phyloP scores from a whole-genome alignment of 2,113 vertebrate genomes.

The Piprites chloris region DNA sequence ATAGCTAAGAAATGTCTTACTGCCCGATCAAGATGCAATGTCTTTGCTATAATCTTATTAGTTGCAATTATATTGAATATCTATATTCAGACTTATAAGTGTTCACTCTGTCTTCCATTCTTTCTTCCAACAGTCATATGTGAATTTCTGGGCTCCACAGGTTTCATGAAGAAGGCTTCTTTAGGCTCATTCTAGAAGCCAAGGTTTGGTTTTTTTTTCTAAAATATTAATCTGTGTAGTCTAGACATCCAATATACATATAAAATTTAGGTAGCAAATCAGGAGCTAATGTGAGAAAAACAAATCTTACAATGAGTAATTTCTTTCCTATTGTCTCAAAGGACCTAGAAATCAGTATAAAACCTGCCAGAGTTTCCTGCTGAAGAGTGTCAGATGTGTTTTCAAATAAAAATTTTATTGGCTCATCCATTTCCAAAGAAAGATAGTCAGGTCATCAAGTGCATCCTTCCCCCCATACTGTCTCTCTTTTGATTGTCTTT shows the following conservation, averaged over 20 bases:
- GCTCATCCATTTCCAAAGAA: accelerated
- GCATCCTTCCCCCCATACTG: accelerated
- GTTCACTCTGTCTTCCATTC: background rate
- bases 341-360: background rate
- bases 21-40: background rate
- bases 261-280: background rate
- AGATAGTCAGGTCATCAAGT: background rate
- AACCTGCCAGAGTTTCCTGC: background rate
- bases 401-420: background rate
- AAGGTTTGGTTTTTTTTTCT: background rate
- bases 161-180: background rate
- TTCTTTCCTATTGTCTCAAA: background rate
- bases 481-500: background rate
- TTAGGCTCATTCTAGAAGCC: background rate
- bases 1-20: background rate
- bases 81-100: background rate
- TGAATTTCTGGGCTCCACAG: background rate
- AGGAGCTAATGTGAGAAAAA: background rate
- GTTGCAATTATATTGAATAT: background rate
- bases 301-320: background rate
- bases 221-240: background rate
- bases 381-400: background rate
- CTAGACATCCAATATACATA: background rate
- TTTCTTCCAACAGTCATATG: accelerated
- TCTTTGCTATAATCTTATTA: background rate